Evolutionary conservation across 1,140 invertebrate species (phyloP).

Genomic region (Drosophila hydei): DNA sequence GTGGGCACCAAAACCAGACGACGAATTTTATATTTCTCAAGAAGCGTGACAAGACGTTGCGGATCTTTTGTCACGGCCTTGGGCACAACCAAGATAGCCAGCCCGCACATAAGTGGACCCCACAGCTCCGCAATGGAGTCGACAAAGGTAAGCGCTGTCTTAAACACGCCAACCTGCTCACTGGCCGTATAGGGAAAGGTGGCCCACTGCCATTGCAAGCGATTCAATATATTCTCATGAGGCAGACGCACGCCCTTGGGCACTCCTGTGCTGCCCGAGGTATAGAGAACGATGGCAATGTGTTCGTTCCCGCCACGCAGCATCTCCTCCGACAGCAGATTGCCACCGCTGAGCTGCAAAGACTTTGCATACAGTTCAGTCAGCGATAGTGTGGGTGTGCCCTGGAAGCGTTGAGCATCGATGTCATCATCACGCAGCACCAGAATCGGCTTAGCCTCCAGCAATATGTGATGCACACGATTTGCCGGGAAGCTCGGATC

Average conservation of each 20-base stretch:
- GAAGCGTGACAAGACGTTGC: conserved; percentile 87
- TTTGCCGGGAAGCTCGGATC: conserved; percentile 90
- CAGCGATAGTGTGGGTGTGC: conserved; percentile 58
- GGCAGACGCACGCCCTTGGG: conserved; percentile 95
- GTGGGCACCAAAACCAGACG: conserved; percentile 93
- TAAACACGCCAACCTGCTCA: conserved; percentile 91
- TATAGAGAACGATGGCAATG: conserved; percentile 93
- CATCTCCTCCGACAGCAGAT: conserved; percentile 67
- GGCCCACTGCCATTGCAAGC: conserved; percentile 93
- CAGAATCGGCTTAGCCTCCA: conserved; percentile 89
- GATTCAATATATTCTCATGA: conserved; percentile 91
- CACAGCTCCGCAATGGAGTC: conserved; percentile 94
- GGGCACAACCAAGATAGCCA: conserved; percentile 88
- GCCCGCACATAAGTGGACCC: conserved; percentile 90
- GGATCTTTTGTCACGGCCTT: conserved; percentile 90
- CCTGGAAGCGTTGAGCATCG: conserved; percentile 62
- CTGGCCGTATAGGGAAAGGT: conserved; percentile 88
- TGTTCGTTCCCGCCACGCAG: conserved; percentile 83
- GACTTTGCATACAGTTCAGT: conserved; percentile 73
- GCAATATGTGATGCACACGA: conserved; percentile 90
- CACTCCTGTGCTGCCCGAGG: conserved; percentile 95
- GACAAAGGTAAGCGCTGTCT: conserved; percentile 94
- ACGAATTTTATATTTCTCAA: conserved; percentile 90
- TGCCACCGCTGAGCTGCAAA: conserved; percentile 52
- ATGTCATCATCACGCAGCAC: conserved; percentile 88